Evolutionary conservation across 2,888 invertebrate species (phyloP).

Genomic region (Brachyptera risi): DNA sequence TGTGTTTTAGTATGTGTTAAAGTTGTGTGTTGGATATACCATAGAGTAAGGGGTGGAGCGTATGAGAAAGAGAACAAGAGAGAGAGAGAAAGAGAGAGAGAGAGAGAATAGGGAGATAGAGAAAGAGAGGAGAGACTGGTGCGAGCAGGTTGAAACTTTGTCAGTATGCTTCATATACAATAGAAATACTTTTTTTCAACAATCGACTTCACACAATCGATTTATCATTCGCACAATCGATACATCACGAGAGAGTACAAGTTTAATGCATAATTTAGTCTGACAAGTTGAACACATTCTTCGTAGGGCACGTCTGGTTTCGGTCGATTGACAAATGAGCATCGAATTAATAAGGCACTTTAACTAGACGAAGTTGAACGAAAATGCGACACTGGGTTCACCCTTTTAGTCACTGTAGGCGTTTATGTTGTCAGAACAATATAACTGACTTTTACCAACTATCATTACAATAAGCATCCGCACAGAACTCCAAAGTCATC

Average conservation of each 20-base stretch:
- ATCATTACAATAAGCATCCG: too few species aligned
- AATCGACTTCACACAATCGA: constrained; percentile 4
- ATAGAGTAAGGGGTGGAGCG: too few species aligned
- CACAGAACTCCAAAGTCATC: too few species aligned
- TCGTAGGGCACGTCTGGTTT: not conserved
- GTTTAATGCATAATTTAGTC: not conserved
- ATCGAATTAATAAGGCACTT: constrained; percentile 5
- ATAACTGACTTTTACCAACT: too few species aligned
- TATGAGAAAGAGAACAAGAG: constrained; percentile 14
- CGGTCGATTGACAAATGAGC: not conserved
- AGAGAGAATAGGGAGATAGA: constrained; percentile 7
- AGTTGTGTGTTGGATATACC: too few species aligned
- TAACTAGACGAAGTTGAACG: too few species aligned
- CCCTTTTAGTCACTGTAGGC: too few species aligned
- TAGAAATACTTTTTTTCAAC: constrained; percentile 15
- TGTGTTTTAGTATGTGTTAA: too few species aligned
- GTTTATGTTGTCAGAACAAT: too few species aligned
- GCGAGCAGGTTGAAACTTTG: constrained; percentile 15
- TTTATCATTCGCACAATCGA: not conserved
- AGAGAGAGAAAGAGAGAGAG: constrained; percentile 4
- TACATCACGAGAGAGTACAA: not conserved
- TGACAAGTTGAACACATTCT: not conserved
- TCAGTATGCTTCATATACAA: constrained; percentile 12
- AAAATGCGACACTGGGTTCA: too few species aligned
- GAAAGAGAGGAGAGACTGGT: not conserved